Evolutionary conservation across 2,888 invertebrate species (phyloP).

Genomic region (Drosophila mimetica): DNA sequence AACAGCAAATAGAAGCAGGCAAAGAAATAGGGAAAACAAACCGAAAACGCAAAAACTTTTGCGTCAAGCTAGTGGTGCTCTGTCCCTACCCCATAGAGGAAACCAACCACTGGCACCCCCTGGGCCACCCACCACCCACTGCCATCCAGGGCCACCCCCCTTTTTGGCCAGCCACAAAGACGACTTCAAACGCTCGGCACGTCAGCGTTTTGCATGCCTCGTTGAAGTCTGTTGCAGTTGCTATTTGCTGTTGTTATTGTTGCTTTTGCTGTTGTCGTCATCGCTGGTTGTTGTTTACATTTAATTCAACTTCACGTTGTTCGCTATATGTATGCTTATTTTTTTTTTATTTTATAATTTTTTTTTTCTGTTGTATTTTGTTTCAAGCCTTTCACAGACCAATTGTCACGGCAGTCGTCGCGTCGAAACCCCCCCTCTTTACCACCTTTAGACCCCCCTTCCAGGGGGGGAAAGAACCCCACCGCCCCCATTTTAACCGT

Average conservation of each 20-base stretch:
- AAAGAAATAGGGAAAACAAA: conserved; percentile 49
- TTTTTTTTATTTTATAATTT: conserved; percentile 32
- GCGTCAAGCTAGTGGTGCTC: conserved; percentile 17
- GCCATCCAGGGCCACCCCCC: background rate
- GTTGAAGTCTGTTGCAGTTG: conserved; percentile 63
- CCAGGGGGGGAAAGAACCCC: too few relatives aligned
- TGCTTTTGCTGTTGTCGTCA: conserved; percentile 35
- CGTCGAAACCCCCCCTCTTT: conserved; percentile 14
- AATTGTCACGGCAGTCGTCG: conserved; percentile 76
- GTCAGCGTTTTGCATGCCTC: conserved; percentile 80
- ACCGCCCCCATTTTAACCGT: conserved; percentile 2
- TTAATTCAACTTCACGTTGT: conserved; percentile 68
- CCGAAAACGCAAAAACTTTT: conserved; percentile 67
- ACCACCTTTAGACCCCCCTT: conserved; percentile 12
- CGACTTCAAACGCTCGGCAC: conserved; percentile 77
- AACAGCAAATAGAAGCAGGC: conserved; percentile 10
- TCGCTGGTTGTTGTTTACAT: conserved; percentile 64
- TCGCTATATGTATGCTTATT: conserved; percentile 22
- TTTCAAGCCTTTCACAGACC: conserved; percentile 78
- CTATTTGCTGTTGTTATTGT: conserved; percentile 9
- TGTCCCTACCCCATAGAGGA: background rate
- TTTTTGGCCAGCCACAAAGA: conserved; percentile 65
- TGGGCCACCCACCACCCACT: background rate
- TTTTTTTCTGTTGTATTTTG: conserved; percentile 53
- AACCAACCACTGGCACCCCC: background rate